Evolutionary conservation across 2,797 vertebrate genomes (phyloP).

Genomic region (Melopsittacus undulatus): DNA sequence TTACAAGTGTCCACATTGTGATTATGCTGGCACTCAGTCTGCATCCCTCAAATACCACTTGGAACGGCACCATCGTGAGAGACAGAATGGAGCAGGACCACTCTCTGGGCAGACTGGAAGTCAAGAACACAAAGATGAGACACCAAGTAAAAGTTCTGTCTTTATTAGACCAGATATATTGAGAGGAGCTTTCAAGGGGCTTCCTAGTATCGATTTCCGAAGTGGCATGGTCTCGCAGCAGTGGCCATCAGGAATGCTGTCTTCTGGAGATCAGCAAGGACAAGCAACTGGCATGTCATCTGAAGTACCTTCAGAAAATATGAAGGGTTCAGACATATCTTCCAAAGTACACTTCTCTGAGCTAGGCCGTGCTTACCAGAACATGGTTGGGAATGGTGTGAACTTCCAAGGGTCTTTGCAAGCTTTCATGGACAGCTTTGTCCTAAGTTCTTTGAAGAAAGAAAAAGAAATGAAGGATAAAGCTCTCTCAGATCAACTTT

Average conservation of each 20-base stretch:
- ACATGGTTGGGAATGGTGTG: slow-evolving; percentile 91
- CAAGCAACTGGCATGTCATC: slow-evolving; percentile 79
- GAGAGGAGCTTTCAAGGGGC: slow-evolving; percentile 91
- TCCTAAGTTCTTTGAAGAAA: slow-evolving; percentile 93
- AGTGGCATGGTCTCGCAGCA: slow-evolving; percentile 88
- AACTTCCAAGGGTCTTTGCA: slow-evolving; percentile 97
- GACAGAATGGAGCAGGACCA: slow-evolving; percentile 90
- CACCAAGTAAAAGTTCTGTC: slow-evolving; percentile 81
- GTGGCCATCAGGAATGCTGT: slow-evolving; percentile 87
- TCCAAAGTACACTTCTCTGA: slow-evolving; percentile 91
- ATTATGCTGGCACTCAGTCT: slow-evolving; percentile 99
- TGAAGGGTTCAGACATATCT: slow-evolving; percentile 83
- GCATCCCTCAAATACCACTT: slow-evolving; percentile 98
- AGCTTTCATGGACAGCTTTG: slow-evolving; percentile 98
- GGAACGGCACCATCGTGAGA: slow-evolving; percentile 95
- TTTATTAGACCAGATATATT: slow-evolving; percentile 95
- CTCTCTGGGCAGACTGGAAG: slow-evolving; percentile 79
- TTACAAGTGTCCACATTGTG: slow-evolving; percentile 98
- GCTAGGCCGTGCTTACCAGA: slow-evolving; percentile 92
- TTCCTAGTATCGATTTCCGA: slow-evolving; percentile 89
- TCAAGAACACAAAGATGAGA: slow-evolving; percentile 91
- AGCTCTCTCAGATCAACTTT: slow-evolving; percentile 82
- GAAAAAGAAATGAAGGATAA: slow-evolving; percentile 90
- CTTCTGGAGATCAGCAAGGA: slow-evolving; percentile 87
- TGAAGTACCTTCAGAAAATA: slow-evolving; percentile 79